These are phyloP conservation scores for Chelmon rostratus DNA, from an alignment of 2,797 vertebrate genomes.

Conservation along the genomic window DNA sequence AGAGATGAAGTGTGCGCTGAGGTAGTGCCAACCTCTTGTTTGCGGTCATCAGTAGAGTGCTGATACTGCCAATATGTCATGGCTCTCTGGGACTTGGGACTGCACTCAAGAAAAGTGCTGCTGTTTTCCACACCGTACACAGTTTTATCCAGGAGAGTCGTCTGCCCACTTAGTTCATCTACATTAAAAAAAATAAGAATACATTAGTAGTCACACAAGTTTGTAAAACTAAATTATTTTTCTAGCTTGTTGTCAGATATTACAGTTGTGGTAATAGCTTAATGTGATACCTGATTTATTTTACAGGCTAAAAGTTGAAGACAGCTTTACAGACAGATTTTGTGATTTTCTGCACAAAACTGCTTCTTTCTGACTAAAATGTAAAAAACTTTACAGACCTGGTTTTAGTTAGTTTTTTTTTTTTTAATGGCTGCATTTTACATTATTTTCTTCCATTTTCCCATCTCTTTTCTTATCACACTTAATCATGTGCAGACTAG, in stretches of 20 bases:
- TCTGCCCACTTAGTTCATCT: conserved; percentile 90
- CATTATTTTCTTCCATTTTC: conserved; percentile 41
- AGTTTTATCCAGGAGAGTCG: conserved; percentile 90
- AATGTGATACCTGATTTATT: background rate
- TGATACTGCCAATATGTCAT: conserved; percentile 97
- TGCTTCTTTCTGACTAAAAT: background rate
- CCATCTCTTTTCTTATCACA: conserved; percentile 56
- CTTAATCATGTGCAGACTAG: conserved; percentile 41
- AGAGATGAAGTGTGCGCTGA: background rate
- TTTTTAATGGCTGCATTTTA: conserved; percentile 31
- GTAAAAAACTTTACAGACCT: background rate
- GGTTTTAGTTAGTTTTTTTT: conserved; percentile 1
- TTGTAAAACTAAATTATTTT: background rate
- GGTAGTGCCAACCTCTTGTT: conserved; percentile 90
- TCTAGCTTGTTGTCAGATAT: background rate
- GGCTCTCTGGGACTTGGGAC: conserved; percentile 95
- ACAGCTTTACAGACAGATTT: background rate
- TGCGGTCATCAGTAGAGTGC: conserved; percentile 89
- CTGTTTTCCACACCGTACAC: conserved; percentile 99
- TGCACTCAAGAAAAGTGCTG: conserved; percentile 98
- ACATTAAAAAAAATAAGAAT: background rate
- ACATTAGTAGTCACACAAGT: background rate
- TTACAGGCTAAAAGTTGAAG: background rate
- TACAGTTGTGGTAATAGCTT: background rate
- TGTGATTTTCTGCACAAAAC: background rate